Evolutionary conservation across 2,113 vertebrate genomes (phyloP).

Genomic region (Salvator merianae): DNA sequence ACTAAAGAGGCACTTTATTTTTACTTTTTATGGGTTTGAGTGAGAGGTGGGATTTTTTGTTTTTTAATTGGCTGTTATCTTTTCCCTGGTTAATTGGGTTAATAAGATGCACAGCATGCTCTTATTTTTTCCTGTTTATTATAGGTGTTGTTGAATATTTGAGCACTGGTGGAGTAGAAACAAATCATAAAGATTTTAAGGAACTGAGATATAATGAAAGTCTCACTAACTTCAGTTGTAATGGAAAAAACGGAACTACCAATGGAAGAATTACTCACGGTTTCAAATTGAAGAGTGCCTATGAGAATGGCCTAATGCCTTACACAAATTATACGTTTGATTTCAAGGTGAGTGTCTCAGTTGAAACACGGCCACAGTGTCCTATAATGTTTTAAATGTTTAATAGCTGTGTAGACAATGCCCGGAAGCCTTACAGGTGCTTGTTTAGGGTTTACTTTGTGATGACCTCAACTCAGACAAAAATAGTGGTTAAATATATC

Average conservation of each 20-base stretch:
- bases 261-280: conserved; percentile 95
- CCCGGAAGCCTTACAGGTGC: no score
- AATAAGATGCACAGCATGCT: background rate
- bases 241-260: conserved; percentile 92
- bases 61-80: no score
- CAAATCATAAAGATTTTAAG: conserved; percentile 99
- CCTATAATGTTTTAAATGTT: background rate
- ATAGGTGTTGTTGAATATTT: conserved; percentile 98
- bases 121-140: background rate
- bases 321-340: conserved; percentile 98
- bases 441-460: no score
- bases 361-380: background rate
- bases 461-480: no score
- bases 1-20: no score
- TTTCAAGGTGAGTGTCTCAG: conserved; percentile 85
- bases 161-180: conserved; percentile 94
- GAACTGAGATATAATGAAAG: conserved; percentile 96
- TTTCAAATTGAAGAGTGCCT: conserved; percentile 98
- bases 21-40: no score
- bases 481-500: no score
- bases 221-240: conserved; percentile 97
- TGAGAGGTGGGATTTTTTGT: no score
- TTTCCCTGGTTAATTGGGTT: background rate
- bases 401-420: no score
- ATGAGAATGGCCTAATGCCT: conserved; percentile 97